Base-by-base conservation (phyloP, 2,113 vertebrate genomes). In the Petrocephalus zakoni region DNA sequence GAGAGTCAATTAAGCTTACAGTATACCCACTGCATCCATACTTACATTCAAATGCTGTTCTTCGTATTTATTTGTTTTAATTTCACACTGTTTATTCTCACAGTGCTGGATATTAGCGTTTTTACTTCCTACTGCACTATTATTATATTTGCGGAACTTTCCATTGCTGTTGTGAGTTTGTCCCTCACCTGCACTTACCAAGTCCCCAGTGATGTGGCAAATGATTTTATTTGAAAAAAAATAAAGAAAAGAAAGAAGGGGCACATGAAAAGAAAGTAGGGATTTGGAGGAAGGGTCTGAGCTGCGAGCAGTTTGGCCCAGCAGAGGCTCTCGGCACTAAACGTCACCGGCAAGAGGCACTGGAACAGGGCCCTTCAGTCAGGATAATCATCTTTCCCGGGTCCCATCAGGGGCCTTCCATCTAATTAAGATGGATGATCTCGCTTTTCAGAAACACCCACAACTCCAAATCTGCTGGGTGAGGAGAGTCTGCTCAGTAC, bases 251-350 rank as follows among this genome's bases (percentile, higher is more conserved):
- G n/a, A n/a, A n/a, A n/a, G n/a, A n/a, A n/a, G n/a, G n/a, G n/a
- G n/a, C n/a, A 55, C n/a, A 2, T 4, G 49, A 3, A 91, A 93
- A 51, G 86, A 93, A 10, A 90, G 25, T 6, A 75, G 81, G 15
- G 88, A 85, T 0, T 75, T 4, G 90, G 93, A 64, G 96, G 84
- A 3, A 10, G 51, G 51, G 6, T 21, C 78, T 7, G 78, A 21
- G 19, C 46, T 83, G 11, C 10, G 52, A 49, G 19, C 2, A 11
- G 22, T 0, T 2, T 19, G 19, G 52, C 25, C 84, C 47, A 2
- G 55, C 25, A 37, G 52, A 37, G 17, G 78, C 2, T 42, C 37
- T 13, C 17, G 6, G 17, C 2, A 13, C 34, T 34, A 29, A 22
- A 17, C 52, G 19, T 53, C n/a, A 34, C 8, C 2, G 21, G 52